Evolutionary conservation across 2,888 invertebrate genomes (phyloP).

Genomic region (Drosophila trichaetosa): DNA sequence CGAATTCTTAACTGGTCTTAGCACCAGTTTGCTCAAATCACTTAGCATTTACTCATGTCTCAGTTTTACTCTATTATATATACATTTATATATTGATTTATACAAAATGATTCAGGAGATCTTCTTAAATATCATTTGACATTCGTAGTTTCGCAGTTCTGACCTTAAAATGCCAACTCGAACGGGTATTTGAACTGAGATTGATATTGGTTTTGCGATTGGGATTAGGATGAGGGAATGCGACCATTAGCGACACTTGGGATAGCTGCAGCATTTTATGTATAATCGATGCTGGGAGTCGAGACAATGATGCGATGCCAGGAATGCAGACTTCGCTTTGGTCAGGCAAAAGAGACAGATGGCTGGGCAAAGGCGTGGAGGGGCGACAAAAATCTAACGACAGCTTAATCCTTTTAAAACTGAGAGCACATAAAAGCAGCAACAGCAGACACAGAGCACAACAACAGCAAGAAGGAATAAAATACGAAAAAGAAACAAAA

Average conservation of each 20-base stretch:
- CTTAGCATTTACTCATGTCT: background rate
- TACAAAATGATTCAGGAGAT: background rate
- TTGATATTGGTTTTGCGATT: conserved; percentile 3
- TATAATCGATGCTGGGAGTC: conserved; percentile 67
- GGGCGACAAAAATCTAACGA: conserved; percentile 65
- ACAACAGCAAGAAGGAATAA: conserved; percentile 19
- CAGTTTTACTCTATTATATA: background rate
- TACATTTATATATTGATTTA: background rate
- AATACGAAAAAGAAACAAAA: conserved; percentile 5
- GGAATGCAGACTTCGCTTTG: conserved; percentile 41
- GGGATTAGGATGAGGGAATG: background rate
- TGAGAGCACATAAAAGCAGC: conserved; percentile 77
- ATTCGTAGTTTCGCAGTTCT: background rate
- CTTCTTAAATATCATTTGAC: background rate
- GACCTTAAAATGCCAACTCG: conserved; percentile 24
- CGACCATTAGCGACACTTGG: conserved; percentile 50
- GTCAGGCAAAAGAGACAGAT: conserved; percentile 16
- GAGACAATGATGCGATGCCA: conserved; percentile 41
- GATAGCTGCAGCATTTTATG: conserved; percentile 54
- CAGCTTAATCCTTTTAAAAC: conserved; percentile 79
- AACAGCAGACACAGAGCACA: conserved; percentile 36
- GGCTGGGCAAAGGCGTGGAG: background rate
- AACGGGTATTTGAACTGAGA: background rate
- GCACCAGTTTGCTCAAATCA: background rate
- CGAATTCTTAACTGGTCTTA: background rate